These are phyloP conservation scores for Crossocerus cetratus DNA, from an alignment of 2,888 invertebrate genomes.

Conservation along the genomic window DNA sequence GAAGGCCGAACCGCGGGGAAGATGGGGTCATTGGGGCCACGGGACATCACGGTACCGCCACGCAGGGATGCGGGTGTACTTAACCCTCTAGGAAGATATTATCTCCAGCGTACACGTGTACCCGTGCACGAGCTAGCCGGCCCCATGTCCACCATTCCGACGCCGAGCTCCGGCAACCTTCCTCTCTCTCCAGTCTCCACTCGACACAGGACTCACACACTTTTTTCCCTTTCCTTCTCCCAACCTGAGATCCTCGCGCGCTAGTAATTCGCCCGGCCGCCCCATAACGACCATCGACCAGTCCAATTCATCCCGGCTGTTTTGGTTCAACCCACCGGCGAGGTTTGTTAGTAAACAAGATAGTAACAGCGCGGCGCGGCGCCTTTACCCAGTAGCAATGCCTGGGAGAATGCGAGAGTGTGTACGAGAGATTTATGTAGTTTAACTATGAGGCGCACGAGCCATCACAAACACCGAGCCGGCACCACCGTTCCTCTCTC, in stretches of 20 bases:
- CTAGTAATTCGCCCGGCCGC: slow-evolving; percentile 33
- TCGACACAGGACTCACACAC: too few species aligned
- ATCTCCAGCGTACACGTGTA: slow-evolving; percentile 51
- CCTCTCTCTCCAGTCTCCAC: background rate
- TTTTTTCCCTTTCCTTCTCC: background rate
- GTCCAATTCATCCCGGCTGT: too few species aligned
- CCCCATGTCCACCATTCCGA: slow-evolving; percentile 14
- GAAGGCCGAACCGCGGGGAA: slow-evolving; percentile 30
- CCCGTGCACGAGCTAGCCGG: slow-evolving; percentile 23
- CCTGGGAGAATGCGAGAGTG: too few species aligned
- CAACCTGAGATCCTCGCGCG: background rate
- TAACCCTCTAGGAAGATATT: slow-evolving; percentile 55
- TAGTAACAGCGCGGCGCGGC: too few species aligned
- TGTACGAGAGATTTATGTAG: too few species aligned
- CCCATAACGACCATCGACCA: too few species aligned
- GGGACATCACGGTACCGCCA: slow-evolving; percentile 55
- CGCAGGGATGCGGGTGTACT: slow-evolving; percentile 57
- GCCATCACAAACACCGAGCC: too few species aligned
- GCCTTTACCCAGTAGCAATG: too few species aligned
- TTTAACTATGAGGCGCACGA: too few species aligned
- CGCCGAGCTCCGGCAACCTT: slow-evolving; percentile 14
- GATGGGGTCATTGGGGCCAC: slow-evolving; percentile 57
- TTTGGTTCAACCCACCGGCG: too few species aligned
- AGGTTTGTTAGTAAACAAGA: too few species aligned
- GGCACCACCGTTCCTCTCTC: too few species aligned